A percentile compares a stretch with the other conserved stretches of the same genome.
Evolutionary conservation across 1,140 invertebrate species (phyloP).

Genomic region (Periplaneta americana): DNA sequence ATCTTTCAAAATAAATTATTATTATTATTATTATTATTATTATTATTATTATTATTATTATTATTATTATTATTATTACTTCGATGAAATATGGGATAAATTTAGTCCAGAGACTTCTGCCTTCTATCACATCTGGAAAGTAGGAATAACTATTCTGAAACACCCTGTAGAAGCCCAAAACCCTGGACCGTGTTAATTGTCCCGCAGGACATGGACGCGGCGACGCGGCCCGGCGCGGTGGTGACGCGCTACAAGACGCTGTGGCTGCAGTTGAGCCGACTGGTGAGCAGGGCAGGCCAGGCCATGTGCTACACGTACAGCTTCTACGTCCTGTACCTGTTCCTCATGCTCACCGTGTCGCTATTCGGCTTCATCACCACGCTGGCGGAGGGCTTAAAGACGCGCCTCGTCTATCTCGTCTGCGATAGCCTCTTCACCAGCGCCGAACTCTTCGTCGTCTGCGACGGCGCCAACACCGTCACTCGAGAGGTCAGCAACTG

Average conservation of each 20-base stretch:
- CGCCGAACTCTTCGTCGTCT: neutral
- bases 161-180: too few relatives aligned
- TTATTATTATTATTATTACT: too few relatives aligned
- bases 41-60: too few relatives aligned
- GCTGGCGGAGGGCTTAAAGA: neutral
- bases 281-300: neutral
- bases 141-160: too few relatives aligned
- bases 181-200: neutral
- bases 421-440: neutral
- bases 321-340: neutral
- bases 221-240: neutral
- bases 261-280: neutral
- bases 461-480: neutral
- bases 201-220: neutral
- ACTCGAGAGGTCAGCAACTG: neutral
- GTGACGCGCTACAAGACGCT: neutral
- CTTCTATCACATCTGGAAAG: too few relatives aligned
- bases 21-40: too few relatives aligned
- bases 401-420: neutral
- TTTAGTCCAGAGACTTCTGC: too few relatives aligned
- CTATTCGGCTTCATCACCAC: neutral
- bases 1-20: too few relatives aligned
- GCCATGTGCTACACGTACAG: neutral
- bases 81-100: too few relatives aligned
- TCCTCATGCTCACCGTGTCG: neutral